phyloP scores from a whole-genome alignment of 2,888 invertebrate genomes.

The Drosophila robusta region DNA sequence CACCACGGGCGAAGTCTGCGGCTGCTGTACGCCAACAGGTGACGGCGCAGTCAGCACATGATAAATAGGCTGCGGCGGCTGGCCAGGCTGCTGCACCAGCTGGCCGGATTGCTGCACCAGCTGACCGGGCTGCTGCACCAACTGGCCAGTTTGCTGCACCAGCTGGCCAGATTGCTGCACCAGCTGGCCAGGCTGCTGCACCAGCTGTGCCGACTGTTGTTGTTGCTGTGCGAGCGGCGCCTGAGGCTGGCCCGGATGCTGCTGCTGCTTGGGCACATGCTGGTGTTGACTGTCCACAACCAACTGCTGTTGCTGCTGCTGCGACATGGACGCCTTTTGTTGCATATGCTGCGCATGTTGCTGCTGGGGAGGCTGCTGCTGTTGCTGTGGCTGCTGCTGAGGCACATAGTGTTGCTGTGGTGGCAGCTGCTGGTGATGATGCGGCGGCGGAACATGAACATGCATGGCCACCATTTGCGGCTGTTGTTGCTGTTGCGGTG shows the following conservation, averaged over 20 bases:
- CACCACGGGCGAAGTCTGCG: slow-evolving; percentile 76
- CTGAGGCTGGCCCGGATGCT: slow-evolving; percentile 61
- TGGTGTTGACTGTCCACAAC: slow-evolving; percentile 64
- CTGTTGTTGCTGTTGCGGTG: slow-evolving; percentile 46
- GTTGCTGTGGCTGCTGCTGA: slow-evolving; percentile 63
- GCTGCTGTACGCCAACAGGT: slow-evolving; percentile 62
- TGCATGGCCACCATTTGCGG: slow-evolving; percentile 75
- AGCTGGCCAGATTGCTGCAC: slow-evolving; percentile 54
- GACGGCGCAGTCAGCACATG: slow-evolving; percentile 60
- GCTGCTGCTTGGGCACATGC: slow-evolving; percentile 72
- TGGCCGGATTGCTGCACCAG: slow-evolving; percentile 42
- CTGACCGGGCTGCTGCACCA: slow-evolving; percentile 49
- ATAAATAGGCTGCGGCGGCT: slow-evolving; percentile 62
- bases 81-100: slow-evolving; percentile 54
- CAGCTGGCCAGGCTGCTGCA: no score
- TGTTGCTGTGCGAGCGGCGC: slow-evolving; percentile 53
- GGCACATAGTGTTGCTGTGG: slow-evolving; percentile 80
- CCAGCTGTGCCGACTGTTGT: slow-evolving; percentile 28
- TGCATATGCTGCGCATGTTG: slow-evolving; percentile 60
- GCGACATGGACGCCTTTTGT: slow-evolving; percentile 52
- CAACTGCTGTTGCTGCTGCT: slow-evolving; percentile 41
- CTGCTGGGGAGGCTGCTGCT: slow-evolving; percentile 52
- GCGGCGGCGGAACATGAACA: slow-evolving; percentile 60
- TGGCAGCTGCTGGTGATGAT: slow-evolving; percentile 72
- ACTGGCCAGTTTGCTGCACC: slow-evolving; percentile 5